Evolutionary conservation across 2,888 invertebrate genomes (phyloP).

Genomic region (Agelastica alni): DNA sequence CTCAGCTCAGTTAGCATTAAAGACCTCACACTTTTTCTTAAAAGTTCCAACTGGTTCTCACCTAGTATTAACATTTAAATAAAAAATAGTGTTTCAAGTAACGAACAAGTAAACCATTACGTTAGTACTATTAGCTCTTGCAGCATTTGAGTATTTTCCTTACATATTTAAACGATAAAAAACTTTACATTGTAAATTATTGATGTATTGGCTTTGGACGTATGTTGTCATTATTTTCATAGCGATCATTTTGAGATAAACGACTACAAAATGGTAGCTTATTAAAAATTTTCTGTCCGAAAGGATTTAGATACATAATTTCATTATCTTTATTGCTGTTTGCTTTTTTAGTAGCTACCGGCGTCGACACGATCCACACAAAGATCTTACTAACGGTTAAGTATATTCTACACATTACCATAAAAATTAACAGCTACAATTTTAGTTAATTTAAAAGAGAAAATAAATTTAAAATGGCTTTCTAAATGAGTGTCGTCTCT

Average conservation of each 20-base stretch:
- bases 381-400: conserved; percentile 5
- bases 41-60: too few relatives aligned
- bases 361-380: conserved; percentile 17
- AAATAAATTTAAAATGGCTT: too few relatives aligned
- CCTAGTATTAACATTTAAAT: too few relatives aligned
- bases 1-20: too few relatives aligned
- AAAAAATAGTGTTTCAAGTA: too few relatives aligned
- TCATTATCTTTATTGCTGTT: conserved; percentile 22
- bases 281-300: conserved; percentile 18
- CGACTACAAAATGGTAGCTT: conserved; percentile 16
- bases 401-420: not conserved
- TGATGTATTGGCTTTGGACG: conserved; percentile 25
- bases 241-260: conserved; percentile 15
- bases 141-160: too few relatives aligned
- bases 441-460: conserved; percentile 9
- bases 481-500: too few relatives aligned
- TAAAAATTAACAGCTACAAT: not conserved
- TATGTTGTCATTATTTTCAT: conserved; percentile 13
- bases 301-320: conserved; percentile 16
- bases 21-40: too few relatives aligned
- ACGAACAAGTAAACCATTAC: too few relatives aligned
- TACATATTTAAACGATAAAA: too few relatives aligned
- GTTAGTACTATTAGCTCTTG: too few relatives aligned
- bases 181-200: too few relatives aligned
- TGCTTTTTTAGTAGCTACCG: conserved; percentile 19